A percentile compares a stretch with the other conserved stretches of the same genome.
phyloP scores from a whole-genome alignment of 2,888 invertebrate species.

The Exocentrus adspersus region DNA sequence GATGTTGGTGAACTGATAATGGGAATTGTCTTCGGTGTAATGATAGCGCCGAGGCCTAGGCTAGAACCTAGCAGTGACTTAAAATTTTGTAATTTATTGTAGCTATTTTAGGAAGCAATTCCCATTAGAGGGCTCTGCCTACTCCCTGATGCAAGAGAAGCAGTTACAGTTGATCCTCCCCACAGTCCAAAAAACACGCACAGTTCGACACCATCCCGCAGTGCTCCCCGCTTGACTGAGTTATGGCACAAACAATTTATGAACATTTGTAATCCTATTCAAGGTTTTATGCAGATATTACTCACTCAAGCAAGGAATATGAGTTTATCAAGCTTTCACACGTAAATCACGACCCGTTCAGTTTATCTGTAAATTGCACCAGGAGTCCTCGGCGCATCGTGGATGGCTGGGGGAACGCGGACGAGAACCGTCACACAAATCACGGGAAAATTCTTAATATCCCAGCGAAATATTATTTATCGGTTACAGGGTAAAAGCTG shows the following conservation, averaged over 20 bases:
- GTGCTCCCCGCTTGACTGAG: constrained; percentile 61
- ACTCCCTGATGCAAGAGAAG: neutral
- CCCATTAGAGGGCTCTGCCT: too few species aligned
- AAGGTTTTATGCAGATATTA: constrained; percentile 66
- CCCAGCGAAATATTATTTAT: constrained; percentile 19
- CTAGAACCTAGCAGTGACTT: too few species aligned
- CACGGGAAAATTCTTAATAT: constrained; percentile 52
- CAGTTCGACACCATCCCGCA: constrained; percentile 31
- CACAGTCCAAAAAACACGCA: constrained; percentile 7
- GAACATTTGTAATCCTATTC: constrained; percentile 66
- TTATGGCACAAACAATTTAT: constrained; percentile 65
- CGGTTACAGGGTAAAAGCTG: neutral
- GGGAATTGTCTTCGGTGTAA: too few species aligned
- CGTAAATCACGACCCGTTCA: constrained; percentile 71
- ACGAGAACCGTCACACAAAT: constrained; percentile 51
- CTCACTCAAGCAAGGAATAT: constrained; percentile 66
- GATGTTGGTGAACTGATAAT: neutral
- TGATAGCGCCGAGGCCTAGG: too few species aligned
- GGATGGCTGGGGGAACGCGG: constrained; percentile 31
- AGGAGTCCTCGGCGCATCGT: constrained; percentile 15
- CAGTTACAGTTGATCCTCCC: neutral
- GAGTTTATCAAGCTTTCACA: constrained; percentile 72
- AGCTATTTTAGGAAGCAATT: too few species aligned
- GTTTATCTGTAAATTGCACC: constrained; percentile 73
- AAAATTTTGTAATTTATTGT: too few species aligned